phyloP scores from a whole-genome alignment of 2,797 vertebrate genomes.

The Neopelma chrysocephalum region DNA sequence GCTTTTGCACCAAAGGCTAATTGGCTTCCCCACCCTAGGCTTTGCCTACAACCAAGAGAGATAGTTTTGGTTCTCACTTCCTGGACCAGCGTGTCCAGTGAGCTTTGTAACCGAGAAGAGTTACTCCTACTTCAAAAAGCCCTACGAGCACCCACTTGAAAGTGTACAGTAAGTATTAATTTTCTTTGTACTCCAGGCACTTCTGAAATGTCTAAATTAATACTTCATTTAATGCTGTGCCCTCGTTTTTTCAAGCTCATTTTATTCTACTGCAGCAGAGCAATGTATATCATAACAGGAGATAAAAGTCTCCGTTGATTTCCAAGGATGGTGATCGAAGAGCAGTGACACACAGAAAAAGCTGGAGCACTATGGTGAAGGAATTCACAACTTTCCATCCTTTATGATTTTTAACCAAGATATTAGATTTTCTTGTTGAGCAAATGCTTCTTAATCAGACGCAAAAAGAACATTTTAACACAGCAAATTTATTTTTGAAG shows the following conservation, averaged over 20 bases:
- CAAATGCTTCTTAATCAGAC: neutral
- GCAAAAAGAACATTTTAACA: neutral
- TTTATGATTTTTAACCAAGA: neutral
- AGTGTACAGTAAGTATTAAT: neutral
- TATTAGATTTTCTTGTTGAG: neutral
- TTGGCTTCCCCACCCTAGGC: neutral
- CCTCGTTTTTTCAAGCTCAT: neutral
- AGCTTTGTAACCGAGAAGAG: neutral
- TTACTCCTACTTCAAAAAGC: neutral
- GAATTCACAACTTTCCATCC: neutral
- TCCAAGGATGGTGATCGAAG: neutral
- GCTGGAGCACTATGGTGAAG: neutral
- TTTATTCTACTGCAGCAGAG: neutral
- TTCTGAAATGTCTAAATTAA: slow-evolving; percentile 18
- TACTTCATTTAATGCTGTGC: neutral
- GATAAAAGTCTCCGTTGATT: neutral
- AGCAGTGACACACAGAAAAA: neutral
- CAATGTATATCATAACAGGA: neutral
- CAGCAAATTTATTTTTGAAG: neutral
- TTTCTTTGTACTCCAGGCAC: neutral
- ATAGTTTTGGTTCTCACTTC: neutral
- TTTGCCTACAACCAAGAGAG: neutral
- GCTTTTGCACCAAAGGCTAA: neutral
- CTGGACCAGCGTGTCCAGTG: neutral
- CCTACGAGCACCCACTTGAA: neutral